Evolutionary conservation across 1,140 invertebrate genomes (phyloP), one percentile per base, ranked within the genome.

Genomic region (Trachymyrmex septentrionalis): DNA sequence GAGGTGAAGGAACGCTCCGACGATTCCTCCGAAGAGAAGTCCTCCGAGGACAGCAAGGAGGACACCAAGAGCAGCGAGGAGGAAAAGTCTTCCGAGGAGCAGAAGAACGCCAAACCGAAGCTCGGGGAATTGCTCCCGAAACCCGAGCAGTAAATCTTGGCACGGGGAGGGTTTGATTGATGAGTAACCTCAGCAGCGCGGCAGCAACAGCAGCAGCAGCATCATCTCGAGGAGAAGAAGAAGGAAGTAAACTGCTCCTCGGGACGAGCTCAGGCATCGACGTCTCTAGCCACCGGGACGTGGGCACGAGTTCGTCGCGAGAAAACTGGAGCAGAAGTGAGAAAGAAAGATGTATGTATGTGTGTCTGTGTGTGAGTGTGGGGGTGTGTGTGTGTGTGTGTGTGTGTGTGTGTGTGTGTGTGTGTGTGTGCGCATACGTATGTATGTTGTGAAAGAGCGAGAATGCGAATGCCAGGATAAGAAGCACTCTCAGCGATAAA

Each of bases 11-110:
- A 91, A 66, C 81, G 86, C 50, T 88, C 86, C 14, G 77, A 90
- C 19, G 44, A 91, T 38, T 87, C 86, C 2, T 85, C 88, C n/a
- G 85, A 86, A 24, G 86, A 92, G 14, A 90, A 90, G 0, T 86
- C 66, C 1, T 57, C 48, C 7, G 78, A 86, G 19, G 84, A 90
- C 9, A 87, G 88, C 61, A 87, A 88, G 0, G 85, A 91, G 30
- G 38, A 44, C 38, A 86, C 84, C 85, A 91, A 90, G 63, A 89
- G 88, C 85, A 91, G 86, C 72, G 91, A 93, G 48, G 92, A 93
- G 14, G 78, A 87, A 57, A 86, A 88, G 34, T 93, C 92, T 55
- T 92, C 57, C 48, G 92, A 92, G n/a, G 92, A 93, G 21, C 48
- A 89, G 53, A 90, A 91, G 30, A 82, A 88, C 1, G 66, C 85